Evolutionary conservation across 2,113 vertebrate genomes (phyloP).

Genomic region (Capreolus pygargus): DNA sequence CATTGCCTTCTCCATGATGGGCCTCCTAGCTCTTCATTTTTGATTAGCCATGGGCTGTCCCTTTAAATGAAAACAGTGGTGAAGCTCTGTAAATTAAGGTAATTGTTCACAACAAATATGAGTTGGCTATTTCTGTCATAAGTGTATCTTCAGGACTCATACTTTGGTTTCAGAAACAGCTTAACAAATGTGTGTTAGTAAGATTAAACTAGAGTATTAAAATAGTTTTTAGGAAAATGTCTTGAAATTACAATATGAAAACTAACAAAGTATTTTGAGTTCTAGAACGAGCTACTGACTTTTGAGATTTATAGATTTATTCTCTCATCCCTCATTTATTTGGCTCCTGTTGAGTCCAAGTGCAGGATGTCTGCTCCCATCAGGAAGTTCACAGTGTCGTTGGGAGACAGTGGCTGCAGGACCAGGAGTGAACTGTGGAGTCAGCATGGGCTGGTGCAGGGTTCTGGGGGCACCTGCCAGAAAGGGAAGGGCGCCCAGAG

Average conservation of each 20-base stretch:
- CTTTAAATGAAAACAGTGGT: background rate
- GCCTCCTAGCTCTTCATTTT: background rate
- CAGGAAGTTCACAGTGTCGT: background rate
- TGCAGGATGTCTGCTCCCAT: background rate
- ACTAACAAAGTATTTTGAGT: background rate
- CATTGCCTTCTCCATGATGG: background rate
- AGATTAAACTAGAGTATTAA: background rate
- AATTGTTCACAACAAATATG: background rate
- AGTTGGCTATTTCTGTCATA: background rate
- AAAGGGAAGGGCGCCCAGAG: rapidly evolving
- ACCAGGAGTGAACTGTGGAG: background rate
- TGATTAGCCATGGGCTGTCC: background rate
- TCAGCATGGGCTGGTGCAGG: rapidly evolving
- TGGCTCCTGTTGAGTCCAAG: background rate
- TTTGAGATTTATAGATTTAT: background rate
- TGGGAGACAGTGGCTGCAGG: background rate
- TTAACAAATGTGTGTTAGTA: background rate
- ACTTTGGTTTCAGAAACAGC: background rate
- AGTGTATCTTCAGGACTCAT: background rate
- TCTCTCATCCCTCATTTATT: background rate
- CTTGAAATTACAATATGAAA: slow-evolving; percentile 5
- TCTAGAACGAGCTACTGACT: background rate
- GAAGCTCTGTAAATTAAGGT: background rate
- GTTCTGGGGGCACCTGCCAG: background rate
- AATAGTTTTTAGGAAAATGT: background rate